Percentiles rank a stretch among this genome's conserved stretches.
These are phyloP conservation scores for Anaspis maculata DNA, from an alignment of 2,888 invertebrate genomes.

Conservation along the genomic window DNA sequence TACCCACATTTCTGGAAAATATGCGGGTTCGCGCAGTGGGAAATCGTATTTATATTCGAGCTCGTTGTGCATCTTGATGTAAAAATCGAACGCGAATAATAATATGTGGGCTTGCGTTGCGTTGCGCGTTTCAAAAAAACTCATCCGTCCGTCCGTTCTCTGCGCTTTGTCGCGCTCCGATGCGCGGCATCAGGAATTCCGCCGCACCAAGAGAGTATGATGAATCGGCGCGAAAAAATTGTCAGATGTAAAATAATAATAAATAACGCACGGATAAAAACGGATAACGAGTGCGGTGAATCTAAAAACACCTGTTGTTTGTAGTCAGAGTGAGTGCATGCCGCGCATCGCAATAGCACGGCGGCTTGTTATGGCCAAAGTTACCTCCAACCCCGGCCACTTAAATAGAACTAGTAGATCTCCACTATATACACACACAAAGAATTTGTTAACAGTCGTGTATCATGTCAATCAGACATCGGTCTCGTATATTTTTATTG, in stretches of 20 bases:
- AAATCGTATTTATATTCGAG: too few relatives aligned
- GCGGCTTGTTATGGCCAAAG: conserved; percentile 30
- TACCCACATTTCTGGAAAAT: too few relatives aligned
- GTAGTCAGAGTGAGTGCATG: conserved; percentile 24
- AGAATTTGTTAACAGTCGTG: conserved; percentile 32
- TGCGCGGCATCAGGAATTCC: too few relatives aligned
- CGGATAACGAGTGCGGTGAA: conserved; percentile 28
- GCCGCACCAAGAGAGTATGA: too few relatives aligned
- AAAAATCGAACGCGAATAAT: too few relatives aligned
- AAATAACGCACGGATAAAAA: conserved; percentile 28
- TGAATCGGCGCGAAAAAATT: conserved; percentile 26
- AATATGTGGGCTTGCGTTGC: too few relatives aligned
- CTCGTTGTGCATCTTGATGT: too few relatives aligned
- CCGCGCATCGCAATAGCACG: conserved; percentile 29
- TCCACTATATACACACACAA: conserved; percentile 31
- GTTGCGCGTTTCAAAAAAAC: too few relatives aligned
- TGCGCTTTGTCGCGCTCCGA: conserved; percentile 16
- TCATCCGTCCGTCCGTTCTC: too few relatives aligned
- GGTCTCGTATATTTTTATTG: conserved; percentile 23
- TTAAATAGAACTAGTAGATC: conserved; percentile 34
- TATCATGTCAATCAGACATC: conserved; percentile 32
- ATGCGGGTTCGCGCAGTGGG: too few relatives aligned
- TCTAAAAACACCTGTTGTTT: conserved; percentile 33
- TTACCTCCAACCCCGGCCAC: conserved; percentile 24
- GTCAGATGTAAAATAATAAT: conserved; percentile 31